Conservation (phyloP, 2,113 vertebrate species). For the Orcinus orca region DNA sequence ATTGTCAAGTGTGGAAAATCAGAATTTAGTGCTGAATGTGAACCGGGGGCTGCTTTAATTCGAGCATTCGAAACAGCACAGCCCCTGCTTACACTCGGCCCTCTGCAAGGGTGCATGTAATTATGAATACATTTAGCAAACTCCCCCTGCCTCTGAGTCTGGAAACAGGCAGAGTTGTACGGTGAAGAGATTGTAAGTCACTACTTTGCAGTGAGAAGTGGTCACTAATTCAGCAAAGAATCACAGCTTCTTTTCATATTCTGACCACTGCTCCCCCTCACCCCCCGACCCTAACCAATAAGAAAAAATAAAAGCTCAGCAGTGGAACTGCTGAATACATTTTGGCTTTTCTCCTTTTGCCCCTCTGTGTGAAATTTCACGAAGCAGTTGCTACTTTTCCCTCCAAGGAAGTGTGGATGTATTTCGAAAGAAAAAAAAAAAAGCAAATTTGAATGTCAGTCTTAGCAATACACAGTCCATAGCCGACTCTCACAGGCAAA, state of each 20-base stretch:
- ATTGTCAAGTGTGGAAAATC: slow-evolving; percentile 15
- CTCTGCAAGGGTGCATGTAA: background rate
- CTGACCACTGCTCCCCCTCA: background rate
- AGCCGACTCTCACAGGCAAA: background rate
- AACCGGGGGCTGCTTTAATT: slow-evolving; percentile 21
- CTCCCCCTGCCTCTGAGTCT: background rate
- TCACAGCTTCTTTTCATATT: slow-evolving; percentile 14
- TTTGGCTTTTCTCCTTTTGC: slow-evolving; percentile 42
- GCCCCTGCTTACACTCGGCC: background rate
- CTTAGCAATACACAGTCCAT: background rate
- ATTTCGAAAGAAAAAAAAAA: background rate
- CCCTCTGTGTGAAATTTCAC: slow-evolving; percentile 32
- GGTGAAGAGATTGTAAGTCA: slow-evolving; percentile 50
- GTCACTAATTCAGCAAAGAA: slow-evolving; percentile 51
- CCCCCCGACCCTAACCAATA: background rate
- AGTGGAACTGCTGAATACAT: background rate
- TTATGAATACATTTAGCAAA: slow-evolving; percentile 53
- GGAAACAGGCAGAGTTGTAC: background rate
- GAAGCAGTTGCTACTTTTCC: slow-evolving; percentile 30
- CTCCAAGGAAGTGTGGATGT: background rate
- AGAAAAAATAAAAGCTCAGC: background rate
- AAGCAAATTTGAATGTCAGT: slow-evolving; percentile 45
- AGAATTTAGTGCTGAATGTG: slow-evolving; percentile 7
- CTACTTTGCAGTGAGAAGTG: slow-evolving; percentile 48
- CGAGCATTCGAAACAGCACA: background rate